Base-by-base conservation (phyloP, 2,888 invertebrate species). In the Orthonevra nobilis region DNA sequence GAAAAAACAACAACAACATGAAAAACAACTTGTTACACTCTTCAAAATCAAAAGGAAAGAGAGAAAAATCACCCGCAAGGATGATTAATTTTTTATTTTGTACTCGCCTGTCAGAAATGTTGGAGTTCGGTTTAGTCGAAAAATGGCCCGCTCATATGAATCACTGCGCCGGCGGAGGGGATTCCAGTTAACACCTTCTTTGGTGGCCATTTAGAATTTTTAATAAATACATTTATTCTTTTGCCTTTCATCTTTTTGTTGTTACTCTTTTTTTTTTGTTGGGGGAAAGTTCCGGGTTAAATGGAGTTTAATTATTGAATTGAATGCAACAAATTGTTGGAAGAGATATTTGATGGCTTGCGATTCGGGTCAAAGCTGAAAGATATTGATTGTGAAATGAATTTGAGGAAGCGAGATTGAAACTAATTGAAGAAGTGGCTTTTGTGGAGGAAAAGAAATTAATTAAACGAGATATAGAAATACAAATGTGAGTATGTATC, bases 151-250 rank as follows among this genome's bases (percentile, higher is more conserved):
- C 7, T 14, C n/a, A n/a, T n/a, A n/a, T n/a, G n/a, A n/a, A n/a
- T n/a, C n/a, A n/a, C n/a, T 36, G 12, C 20, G n/a, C 34, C 14
- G n/a, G 40, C 34, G 52, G 60, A 66, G 60, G 69, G 46, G 23
- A 52, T 58, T 58, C 66, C 61, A 73, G 60, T 79, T 73, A 79
- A 79, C 79, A 79, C 79, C 79, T 79, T 73, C 77, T 64, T 72
- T 60, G 72, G 77, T 58, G 58, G 64, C 19, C 44, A 40, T 56
- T 69, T 48, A 42, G 63, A 30, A 79, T 79, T 79, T 54, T 72
- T 77, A 64, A 38, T 44, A 52, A 77, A 32, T 42, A 40, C 17
- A 28, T 17, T 36, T 38, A 46, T 34, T 46, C 10, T 19, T 46
- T 26, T 48, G 54, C 15, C 20, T 19, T 17, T 30, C 42, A 3